Evolutionary conservation across 1,140 invertebrate species (phyloP).

Genomic region (Maniola jurtina): DNA sequence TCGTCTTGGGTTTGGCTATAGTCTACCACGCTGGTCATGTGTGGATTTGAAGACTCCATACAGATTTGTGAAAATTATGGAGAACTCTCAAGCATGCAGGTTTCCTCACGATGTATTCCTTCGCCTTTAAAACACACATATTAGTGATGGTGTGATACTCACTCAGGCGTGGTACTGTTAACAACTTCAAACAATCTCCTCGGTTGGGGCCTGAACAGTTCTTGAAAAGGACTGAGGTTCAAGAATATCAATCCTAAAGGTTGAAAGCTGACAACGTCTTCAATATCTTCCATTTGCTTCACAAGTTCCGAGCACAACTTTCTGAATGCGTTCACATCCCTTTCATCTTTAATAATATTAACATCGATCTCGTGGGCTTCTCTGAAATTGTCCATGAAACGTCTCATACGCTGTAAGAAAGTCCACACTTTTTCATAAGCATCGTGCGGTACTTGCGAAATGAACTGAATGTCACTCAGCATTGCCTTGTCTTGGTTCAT

Average conservation of each 20-base stretch:
- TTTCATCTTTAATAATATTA: conserved; percentile 74
- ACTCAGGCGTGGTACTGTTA: conserved; percentile 57
- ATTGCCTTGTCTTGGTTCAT: conserved; percentile 83
- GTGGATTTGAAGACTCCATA: too few relatives aligned
- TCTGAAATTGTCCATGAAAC: conserved; percentile 83
- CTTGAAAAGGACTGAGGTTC: conserved; percentile 85
- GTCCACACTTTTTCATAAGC: conserved; percentile 82
- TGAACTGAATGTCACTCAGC: conserved; percentile 72
- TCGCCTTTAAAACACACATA: too few relatives aligned
- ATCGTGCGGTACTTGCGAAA: conserved; percentile 78
- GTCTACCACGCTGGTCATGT: too few relatives aligned
- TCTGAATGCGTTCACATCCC: conserved; percentile 80
- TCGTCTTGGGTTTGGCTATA: too few relatives aligned
- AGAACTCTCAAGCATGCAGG: too few relatives aligned
- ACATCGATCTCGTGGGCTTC: conserved; percentile 84
- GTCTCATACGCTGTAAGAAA: conserved; percentile 84
- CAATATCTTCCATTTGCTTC: conserved; percentile 80
- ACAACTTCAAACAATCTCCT: conserved; percentile 82
- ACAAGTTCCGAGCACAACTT: conserved; percentile 81
- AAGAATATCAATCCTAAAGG: conserved; percentile 84
- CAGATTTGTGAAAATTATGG: too few relatives aligned
- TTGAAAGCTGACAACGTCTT: conserved; percentile 81
- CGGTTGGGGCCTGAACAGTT: conserved; percentile 83
- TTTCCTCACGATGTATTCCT: too few relatives aligned
- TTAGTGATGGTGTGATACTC: too few relatives aligned